Percentiles rank a stretch among this genome's conserved stretches.
These are phyloP conservation scores for Microplitis mediator DNA, from an alignment of 1,140 invertebrate species.

Conservation along the genomic window DNA sequence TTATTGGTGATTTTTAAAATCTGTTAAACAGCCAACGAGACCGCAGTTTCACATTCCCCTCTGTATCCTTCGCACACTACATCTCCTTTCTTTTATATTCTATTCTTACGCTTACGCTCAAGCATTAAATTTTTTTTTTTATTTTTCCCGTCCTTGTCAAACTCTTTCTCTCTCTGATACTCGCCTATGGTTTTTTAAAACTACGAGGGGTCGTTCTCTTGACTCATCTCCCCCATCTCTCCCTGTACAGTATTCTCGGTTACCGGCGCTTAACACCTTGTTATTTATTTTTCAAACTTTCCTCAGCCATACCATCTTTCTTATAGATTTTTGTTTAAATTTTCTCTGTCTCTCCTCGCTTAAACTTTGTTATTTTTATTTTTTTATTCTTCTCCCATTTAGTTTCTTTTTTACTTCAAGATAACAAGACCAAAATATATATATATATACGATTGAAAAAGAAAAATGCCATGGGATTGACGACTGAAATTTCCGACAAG, in stretches of 20 bases:
- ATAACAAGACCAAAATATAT: no score
- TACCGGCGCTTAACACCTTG: constrained; percentile 54
- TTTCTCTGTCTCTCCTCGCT: neutral
- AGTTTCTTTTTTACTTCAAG: neutral
- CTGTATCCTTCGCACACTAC: constrained; percentile 14
- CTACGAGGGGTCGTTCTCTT: constrained; percentile 30
- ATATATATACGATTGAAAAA: no score
- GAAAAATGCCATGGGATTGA: neutral
- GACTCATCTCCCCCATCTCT: constrained; percentile 21
- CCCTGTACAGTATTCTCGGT: constrained; percentile 30
- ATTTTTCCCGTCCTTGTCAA: neutral
- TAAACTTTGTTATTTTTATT: no score
- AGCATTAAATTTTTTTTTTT: neutral
- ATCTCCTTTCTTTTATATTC: constrained; percentile 17
- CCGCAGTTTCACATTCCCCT: constrained; percentile 45
- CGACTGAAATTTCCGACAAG: constrained; percentile 9
- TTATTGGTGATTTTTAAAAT: constrained; percentile 62
- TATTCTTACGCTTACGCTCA: neutral
- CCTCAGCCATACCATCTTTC: neutral
- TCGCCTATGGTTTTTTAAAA: constrained; percentile 5
- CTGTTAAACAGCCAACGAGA: constrained; percentile 61
- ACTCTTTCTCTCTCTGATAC: constrained; percentile 33
- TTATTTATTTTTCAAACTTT: constrained; percentile 62
- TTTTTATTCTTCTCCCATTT: no score
- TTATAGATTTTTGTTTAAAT: neutral